Base-by-base conservation (phyloP, 2,797 vertebrate species). In the Oophaga sylvatica region DNA sequence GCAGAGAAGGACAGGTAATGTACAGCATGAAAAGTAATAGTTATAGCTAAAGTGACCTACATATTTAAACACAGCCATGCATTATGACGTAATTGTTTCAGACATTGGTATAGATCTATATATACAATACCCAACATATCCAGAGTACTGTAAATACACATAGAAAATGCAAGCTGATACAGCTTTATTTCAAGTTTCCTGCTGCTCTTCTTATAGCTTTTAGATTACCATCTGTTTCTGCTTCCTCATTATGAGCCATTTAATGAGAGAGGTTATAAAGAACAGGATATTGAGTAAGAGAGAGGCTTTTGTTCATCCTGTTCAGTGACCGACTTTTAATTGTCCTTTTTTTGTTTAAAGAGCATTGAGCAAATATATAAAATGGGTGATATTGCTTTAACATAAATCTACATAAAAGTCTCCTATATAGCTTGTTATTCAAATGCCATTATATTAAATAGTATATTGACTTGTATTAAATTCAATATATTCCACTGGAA, bases 211-310 rank as follows among this genome's bases (percentile, higher is more conserved):
- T 84, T 84, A 88, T 88, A 88, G 87, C 76, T 80, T 84, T 88
- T 83, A 84, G 82, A 84, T 88, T 88, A 84, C 82, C 82, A 88
- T 88, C 87, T 88, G 87, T 84, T 84, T 88, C 68, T 88, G 82
- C 82, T 88, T 88, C 87, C 87, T 84, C 81, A 88, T 88, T 80
- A 88, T 80, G 84, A 80, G 57, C 67, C 57, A 75, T 84, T 88
- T 84, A 88, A 84, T 84, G 76, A 88, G 65, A 73, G 76, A 84
- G 71, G 81, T 80, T 73, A 88, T 88, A 88, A 88, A 88, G 35
- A 84, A 80, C 87, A 88, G 87, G 87, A 88, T 84, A 88, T 80
- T 84, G 82, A 88, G 35, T 80, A 84, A 84, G 68, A 81, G 13
- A 77, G 73, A 79, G 71, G 71, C 71, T 81, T 87, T 86, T 87